Evolutionary conservation across 1,140 invertebrate genomes (phyloP).

Genomic region (Planococcus citri): DNA sequence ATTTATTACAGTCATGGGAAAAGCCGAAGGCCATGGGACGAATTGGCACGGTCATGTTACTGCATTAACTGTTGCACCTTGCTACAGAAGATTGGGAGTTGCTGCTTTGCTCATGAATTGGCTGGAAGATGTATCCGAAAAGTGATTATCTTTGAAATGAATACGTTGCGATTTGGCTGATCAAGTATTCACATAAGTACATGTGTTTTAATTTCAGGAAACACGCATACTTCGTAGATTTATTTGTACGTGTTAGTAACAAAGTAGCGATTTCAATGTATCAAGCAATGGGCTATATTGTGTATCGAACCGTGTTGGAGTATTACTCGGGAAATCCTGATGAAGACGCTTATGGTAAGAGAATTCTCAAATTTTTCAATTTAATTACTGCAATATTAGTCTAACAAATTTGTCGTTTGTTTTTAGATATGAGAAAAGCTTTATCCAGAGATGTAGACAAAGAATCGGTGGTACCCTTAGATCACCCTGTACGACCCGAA

Average conservation of each 20-base stretch:
- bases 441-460: constrained; percentile 82
- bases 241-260: constrained; percentile 96
- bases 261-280: constrained; percentile 97
- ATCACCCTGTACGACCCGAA: constrained; percentile 87
- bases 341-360: constrained; percentile 92
- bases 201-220: constrained; percentile 53
- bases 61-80: constrained; percentile 89
- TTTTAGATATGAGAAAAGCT: constrained; percentile 96
- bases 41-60: constrained; percentile 99
- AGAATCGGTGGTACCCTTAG: constrained; percentile 84
- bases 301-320: constrained; percentile 89
- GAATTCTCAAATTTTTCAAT: not conserved
- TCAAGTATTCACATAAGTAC: not conserved
- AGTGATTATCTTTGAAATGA: constrained; percentile 54
- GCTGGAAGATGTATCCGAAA: constrained; percentile 90
- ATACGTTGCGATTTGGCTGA: not conserved
- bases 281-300: constrained; percentile 87
- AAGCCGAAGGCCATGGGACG: constrained; percentile 87
- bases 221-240: constrained; percentile 93
- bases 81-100: constrained; percentile 78
- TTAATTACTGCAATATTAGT: too few relatives aligned
- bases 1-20: constrained; percentile 82
- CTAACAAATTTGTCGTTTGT: constrained; percentile 26
- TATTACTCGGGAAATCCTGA: constrained; percentile 96
- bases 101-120: constrained; percentile 91